Evolutionary conservation across 2,888 invertebrate genomes (phyloP).

Genomic region (Dolichopus griseipennis): DNA sequence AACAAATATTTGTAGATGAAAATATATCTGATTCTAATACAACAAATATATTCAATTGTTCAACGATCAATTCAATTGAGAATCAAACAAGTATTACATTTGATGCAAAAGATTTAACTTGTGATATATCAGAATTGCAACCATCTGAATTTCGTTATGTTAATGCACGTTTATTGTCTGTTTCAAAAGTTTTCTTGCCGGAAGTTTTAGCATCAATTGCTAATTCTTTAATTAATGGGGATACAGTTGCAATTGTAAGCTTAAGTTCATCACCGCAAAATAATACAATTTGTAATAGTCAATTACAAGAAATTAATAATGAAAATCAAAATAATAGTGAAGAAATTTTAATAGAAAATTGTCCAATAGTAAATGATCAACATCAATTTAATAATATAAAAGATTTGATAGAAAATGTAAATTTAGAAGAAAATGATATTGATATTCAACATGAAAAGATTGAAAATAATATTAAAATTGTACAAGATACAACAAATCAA

Average conservation of each 20-base stretch:
- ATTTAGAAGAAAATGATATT: not conserved
- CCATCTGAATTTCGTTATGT: conserved; percentile 38
- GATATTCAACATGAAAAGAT: not conserved
- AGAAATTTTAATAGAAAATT: no score
- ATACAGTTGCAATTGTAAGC: not conserved
- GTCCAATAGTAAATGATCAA: not conserved
- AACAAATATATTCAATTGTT: not conserved
- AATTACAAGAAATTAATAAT: no score
- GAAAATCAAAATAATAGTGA: no score
- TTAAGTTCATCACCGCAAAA: not conserved
- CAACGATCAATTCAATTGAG: not conserved
- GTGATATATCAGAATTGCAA: conserved; percentile 26
- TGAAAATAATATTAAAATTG: no score
- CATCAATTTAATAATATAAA: not conserved
- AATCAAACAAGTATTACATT: conserved; percentile 1
- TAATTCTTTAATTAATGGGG: conserved; percentile 18
- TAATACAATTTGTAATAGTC: not conserved
- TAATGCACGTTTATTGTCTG: conserved; percentile 42
- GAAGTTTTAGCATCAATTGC: conserved; percentile 42
- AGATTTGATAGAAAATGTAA: not conserved
- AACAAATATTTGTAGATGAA: conserved; percentile 67
- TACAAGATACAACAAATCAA: no score
- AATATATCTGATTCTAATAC: conserved; percentile 44
- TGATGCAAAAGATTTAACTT: conserved; percentile 29
- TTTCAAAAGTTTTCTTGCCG: conserved; percentile 38